Base-by-base conservation (phyloP, 2,888 invertebrate genomes). In the Blastobasis lacticolella region DNA sequence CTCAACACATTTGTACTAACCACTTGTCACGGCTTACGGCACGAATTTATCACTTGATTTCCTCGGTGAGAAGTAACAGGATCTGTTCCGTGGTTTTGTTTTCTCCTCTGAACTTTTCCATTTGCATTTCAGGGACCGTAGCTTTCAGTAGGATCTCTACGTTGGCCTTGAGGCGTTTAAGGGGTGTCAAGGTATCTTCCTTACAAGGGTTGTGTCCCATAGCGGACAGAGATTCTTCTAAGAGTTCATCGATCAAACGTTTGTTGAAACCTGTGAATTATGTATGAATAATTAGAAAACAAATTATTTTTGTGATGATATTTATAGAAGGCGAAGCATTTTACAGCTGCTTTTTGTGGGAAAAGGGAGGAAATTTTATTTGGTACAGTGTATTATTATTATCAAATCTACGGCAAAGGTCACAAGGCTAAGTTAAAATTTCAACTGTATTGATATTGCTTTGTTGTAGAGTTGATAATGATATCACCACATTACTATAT, bases 31-130 rank as follows among this genome's bases (percentile, higher is more conserved):
- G 23, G 23, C 23, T 23, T 23, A 23, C 23, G 3, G 23, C 23
- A 23, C 3, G 23, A n/a, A 23, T 23, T 23, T 23, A 23, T 23
- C 23, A 10, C 55, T 77, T 81, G 60, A 77, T 81, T 50, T 82
- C 85, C 53, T 74, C 78, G 7, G 94, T 93, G 54, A 95, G 81
- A 56, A 94, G 90, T 73, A 95, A 95, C 55, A 96, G 81, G 55
- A 96, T 89, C 66, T 94, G 94, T 71, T 95, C 95, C 0, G 93
- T 93, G 0, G 93, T 92, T 62, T 94, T 92, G 57, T 94, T 92
- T 69, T 95, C 92, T 55, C 89, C 90, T 57, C 90, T 90, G 64
- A 95, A 95, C 62, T 91, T 91, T 37, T 92, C 90, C 95, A 95
- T 94, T 63, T 94, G 92, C 44, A 91, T 88, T 60, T 91, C 90